A percentile compares a stretch with the other conserved stretches of the same genome.
Evolutionary conservation across 2,113 vertebrate genomes (phyloP).

Genomic region (Planiliza haematocheilus): DNA sequence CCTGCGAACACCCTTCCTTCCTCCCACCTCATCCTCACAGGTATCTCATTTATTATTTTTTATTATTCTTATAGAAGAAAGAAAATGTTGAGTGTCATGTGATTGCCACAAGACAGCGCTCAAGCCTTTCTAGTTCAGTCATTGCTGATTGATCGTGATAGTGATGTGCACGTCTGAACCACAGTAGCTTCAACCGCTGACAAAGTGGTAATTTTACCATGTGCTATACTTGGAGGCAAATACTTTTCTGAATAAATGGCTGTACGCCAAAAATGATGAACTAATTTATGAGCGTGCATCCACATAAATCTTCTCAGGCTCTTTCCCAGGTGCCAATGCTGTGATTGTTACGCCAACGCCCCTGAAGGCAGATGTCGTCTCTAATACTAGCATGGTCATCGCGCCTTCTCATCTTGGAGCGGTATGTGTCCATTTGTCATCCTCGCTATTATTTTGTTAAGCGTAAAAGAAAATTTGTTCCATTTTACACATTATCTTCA

Average conservation of each 20-base stretch:
- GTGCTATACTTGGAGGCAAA: no score
- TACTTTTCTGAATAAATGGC: no score
- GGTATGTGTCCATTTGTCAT: conserved; percentile 78
- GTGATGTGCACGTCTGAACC: not conserved
- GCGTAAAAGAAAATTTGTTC: no score
- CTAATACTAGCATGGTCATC: conserved; percentile 88
- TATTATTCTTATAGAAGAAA: not conserved
- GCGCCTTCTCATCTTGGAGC: conserved; percentile 85
- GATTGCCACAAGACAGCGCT: conserved; percentile 48
- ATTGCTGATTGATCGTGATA: not conserved
- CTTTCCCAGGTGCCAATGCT: conserved; percentile 87
- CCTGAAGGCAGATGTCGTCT: conserved; percentile 88
- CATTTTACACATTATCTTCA: not conserved
- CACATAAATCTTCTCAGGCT: conserved; percentile 74
- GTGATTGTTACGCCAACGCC: conserved; percentile 90
- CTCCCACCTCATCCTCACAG: conserved; percentile 80
- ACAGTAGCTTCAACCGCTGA: no score
- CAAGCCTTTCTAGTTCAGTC: conserved; percentile 3
- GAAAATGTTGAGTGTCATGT: not conserved
- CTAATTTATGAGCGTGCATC: not conserved
- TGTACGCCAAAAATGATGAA: not conserved
- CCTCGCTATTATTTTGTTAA: no score
- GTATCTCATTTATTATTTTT: conserved; percentile 58
- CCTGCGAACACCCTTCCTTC: conserved; percentile 84
- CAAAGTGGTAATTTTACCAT: no score